These are phyloP conservation scores for Propithecus deckenii DNA, from an alignment of 2,797 vertebrate genomes.

Conservation along the genomic window DNA sequence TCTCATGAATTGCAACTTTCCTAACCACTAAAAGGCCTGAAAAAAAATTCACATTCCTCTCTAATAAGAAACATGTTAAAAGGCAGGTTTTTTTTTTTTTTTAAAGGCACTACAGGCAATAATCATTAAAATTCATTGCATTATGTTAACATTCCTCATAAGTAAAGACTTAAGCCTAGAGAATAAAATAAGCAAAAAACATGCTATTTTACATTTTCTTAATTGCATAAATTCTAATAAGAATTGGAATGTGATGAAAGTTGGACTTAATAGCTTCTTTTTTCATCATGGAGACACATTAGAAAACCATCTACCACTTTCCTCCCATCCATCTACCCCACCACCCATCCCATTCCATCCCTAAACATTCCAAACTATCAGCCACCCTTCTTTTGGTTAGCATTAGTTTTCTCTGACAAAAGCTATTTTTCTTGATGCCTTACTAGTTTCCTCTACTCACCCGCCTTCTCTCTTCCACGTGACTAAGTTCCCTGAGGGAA, in stretches of 20 bases:
- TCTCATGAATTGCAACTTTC: background rate
- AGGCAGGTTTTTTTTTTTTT: background rate
- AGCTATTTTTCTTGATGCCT: background rate
- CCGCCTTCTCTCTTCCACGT: background rate
- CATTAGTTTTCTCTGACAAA: background rate
- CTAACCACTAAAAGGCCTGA: background rate
- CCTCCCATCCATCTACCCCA: background rate
- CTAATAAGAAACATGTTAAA: conserved; percentile 42
- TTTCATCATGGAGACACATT: background rate
- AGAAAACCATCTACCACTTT: background rate
- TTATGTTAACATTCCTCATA: conserved; percentile 27
- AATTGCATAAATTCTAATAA: conserved; percentile 36
- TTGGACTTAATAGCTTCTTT: background rate
- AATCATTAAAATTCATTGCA: conserved; percentile 44
- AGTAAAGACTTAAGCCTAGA: conserved; percentile 3
- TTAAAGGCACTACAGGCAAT: background rate
- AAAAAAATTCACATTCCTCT: background rate
- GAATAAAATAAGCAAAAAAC: conserved; percentile 27
- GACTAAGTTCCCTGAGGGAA: background rate
- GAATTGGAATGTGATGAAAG: conserved; percentile 4
- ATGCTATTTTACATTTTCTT: conserved; percentile 38
- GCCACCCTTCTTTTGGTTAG: background rate
- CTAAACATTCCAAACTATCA: background rate
- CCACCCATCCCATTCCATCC: background rate
- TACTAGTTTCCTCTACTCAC: background rate